These are phyloP conservation scores for Xiphophorus birchmanni DNA, from an alignment of 2,797 vertebrate genomes.

Conservation along the genomic window DNA sequence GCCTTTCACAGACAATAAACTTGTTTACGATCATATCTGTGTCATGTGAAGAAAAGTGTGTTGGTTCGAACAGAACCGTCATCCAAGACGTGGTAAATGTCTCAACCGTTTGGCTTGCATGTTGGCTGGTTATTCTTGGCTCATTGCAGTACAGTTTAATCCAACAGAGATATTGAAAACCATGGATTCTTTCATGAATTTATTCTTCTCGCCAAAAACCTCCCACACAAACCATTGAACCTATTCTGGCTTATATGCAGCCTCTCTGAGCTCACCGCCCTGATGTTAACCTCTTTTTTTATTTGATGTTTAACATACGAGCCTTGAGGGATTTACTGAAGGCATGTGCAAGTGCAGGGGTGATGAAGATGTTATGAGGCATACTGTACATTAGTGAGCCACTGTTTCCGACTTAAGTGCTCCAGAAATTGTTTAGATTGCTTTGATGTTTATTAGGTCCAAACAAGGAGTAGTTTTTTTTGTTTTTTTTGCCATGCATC, in stretches of 20 bases:
- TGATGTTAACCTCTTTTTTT: constrained; percentile 6
- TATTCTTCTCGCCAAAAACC: background rate
- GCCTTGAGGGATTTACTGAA: constrained; percentile 33
- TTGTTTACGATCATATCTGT: background rate
- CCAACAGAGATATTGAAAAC: constrained; percentile 11
- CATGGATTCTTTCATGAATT: background rate
- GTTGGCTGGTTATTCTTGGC: constrained; percentile 21
- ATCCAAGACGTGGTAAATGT: constrained; percentile 25
- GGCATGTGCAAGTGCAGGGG: constrained; percentile 35
- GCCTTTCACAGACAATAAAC: background rate
- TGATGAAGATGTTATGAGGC: constrained; percentile 17
- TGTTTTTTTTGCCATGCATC: background rate
- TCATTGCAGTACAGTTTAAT: constrained; percentile 5
- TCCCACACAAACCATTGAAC: background rate
- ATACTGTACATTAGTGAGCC: background rate
- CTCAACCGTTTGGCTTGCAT: constrained; percentile 2
- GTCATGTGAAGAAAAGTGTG: background rate
- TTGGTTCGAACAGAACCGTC: background rate
- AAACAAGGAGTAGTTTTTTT: background rate
- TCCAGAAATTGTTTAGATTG: background rate
- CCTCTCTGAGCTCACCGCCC: background rate
- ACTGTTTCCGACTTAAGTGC: background rate
- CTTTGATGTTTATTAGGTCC: background rate
- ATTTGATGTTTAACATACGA: constrained; percentile 12
- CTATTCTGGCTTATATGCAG: constrained; percentile 13